Conservation (phyloP, 2,113 vertebrate species). For the Pogonocichla stellata region DNA sequence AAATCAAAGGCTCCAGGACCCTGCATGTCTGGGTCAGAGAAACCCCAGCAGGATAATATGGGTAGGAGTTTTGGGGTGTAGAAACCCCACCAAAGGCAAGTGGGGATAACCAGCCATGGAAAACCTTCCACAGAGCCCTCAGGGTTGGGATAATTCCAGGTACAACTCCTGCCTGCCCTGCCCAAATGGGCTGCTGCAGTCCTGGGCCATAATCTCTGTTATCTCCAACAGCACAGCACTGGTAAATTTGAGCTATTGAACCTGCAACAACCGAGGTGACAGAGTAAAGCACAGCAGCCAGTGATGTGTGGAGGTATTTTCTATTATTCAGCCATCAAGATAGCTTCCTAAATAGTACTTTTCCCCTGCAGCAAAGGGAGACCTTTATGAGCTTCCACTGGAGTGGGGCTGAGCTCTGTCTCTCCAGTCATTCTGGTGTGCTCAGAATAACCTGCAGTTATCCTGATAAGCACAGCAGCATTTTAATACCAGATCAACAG, state of each 20-base stretch:
- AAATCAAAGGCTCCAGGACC: not conserved
- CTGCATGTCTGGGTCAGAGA: accelerated
- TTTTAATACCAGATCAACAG: not conserved
- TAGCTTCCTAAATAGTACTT: not conserved
- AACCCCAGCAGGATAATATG: accelerated
- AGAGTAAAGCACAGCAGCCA: not conserved
- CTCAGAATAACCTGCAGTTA: not conserved
- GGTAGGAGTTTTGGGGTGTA: not conserved
- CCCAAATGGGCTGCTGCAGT: not conserved
- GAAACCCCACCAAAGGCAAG: not conserved
- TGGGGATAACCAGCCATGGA: not conserved
- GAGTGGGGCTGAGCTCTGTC: not conserved
- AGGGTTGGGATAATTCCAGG: not conserved
- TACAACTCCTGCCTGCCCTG: not conserved
- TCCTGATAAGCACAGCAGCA: not conserved
- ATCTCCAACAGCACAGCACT: not conserved
- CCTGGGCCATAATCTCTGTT: not conserved
- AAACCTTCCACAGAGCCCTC: not conserved
- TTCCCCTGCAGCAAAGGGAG: not conserved
- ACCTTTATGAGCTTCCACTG: not conserved
- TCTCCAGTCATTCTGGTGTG: not conserved
- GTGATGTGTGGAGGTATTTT: not conserved
- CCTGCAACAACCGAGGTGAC: not conserved
- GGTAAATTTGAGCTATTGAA: not conserved
- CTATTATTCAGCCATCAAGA: not conserved